Conservation (phyloP, 2,888 invertebrate genomes). For the Leptinotarsa peninsularis region DNA sequence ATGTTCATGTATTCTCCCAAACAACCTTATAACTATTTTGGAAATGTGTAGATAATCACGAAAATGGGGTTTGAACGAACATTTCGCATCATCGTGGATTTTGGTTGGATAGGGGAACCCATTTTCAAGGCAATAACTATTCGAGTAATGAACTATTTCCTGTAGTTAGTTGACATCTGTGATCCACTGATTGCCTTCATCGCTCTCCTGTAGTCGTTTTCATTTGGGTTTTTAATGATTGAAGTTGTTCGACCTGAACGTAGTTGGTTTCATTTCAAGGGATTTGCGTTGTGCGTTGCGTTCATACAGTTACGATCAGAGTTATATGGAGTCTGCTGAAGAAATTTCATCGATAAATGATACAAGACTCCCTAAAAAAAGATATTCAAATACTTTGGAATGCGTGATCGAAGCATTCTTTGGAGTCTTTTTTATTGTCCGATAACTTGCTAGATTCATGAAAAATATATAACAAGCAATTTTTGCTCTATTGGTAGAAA, state of each 20-base stretch:
- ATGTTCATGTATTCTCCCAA: neutral
- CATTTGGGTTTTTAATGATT: conserved; percentile 1
- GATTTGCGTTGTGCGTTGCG: neutral
- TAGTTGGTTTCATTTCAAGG: neutral
- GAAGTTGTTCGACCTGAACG: neutral
- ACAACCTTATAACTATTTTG: neutral
- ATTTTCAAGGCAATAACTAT: conserved; percentile 11
- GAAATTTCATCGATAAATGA: no score
- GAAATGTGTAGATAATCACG: conserved; percentile 1
- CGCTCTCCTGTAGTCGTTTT: conserved; percentile 5
- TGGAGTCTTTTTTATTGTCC: no score
- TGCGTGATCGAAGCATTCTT: no score
- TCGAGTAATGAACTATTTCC: conserved; percentile 11
- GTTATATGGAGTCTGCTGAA: no score
- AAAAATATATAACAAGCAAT: no score
- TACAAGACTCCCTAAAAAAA: no score
- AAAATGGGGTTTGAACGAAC: neutral
- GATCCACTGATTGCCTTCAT: neutral
- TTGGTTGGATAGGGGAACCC: neutral
- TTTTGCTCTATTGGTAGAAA: no score
- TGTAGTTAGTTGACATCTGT: conserved; percentile 10
- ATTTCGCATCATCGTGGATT: neutral
- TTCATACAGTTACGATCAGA: neutral
- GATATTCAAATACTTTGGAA: no score
- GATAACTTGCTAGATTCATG: no score